Conservation (phyloP, 2,888 invertebrate genomes). For the Cistogaster globosa region DNA sequence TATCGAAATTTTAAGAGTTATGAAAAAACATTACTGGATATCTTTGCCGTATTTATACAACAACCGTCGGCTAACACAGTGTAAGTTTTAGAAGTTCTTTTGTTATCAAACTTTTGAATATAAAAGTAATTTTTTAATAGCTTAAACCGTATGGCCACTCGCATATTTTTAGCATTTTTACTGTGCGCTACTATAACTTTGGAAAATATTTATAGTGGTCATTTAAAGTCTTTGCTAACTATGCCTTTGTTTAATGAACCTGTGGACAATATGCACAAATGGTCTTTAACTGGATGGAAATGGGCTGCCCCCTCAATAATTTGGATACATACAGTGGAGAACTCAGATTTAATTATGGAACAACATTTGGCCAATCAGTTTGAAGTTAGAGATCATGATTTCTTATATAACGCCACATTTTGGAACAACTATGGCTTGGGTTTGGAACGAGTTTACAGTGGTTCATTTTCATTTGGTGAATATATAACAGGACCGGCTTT, state of each 20-base stretch:
- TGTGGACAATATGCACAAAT: slow-evolving; percentile 79
- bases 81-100: slow-evolving; percentile 71
- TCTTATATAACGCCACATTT: slow-evolving; percentile 78
- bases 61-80: slow-evolving; percentile 78
- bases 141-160: slow-evolving; percentile 75
- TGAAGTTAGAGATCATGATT: slow-evolving; percentile 77
- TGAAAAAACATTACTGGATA: slow-evolving; percentile 76
- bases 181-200: slow-evolving; percentile 80
- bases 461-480: slow-evolving; percentile 77
- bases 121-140: no score
- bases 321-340: slow-evolving; percentile 78
- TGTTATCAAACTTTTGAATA: no score
- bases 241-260: slow-evolving; percentile 79
- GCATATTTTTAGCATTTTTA: slow-evolving; percentile 78
- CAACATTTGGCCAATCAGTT: slow-evolving; percentile 77
- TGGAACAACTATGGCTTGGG: slow-evolving; percentile 78
- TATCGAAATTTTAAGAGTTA: slow-evolving; percentile 62
- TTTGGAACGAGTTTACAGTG: slow-evolving; percentile 79
- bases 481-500: slow-evolving; percentile 77
- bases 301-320: slow-evolving; percentile 81
- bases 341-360: slow-evolving; percentile 78
- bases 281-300: slow-evolving; percentile 78
- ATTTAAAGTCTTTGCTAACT: slow-evolving; percentile 80
- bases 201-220: slow-evolving; percentile 81
- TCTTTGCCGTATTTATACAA: slow-evolving; percentile 81